Evolutionary conservation across 2,888 invertebrate genomes (phyloP), one percentile per base, ranked within the genome.

Genomic region (Choreutis nemorana): DNA sequence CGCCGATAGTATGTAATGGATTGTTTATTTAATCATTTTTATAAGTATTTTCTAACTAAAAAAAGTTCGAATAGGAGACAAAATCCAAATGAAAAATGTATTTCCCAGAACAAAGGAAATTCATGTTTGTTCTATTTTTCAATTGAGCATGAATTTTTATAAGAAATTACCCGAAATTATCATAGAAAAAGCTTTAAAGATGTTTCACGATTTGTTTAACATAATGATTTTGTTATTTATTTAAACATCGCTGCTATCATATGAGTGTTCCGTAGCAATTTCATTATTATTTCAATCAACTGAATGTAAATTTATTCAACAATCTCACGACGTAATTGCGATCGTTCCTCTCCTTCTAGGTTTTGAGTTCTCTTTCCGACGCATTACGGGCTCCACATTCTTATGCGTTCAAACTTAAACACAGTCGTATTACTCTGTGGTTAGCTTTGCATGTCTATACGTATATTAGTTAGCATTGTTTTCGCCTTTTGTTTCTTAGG

Each of bases 251-350:
- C 63, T 63, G 62, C 65, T 65, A 57, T 55, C 63, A 59, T 59
- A 53, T 60, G 62, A 70, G 68, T 63, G 58, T 68, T 65, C 68
- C 59, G 64, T 61, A 70, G 73, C 75, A 77, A 77, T 75, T 75
- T 78, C 78, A 77, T 78, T 77, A 78, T 77, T 78, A 78, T 78
- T 78, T 78, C 78, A 78, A 77, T 78, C 78, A 77, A 72, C 70
- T 70, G 64, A 75, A 78, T 77, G 78, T 77, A 77, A 77, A 78
- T 78, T 75, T 78, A 78, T 78, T 78, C 78, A 73, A 77, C 75
- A 77, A 75, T 78, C 77, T 77, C 73, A 73, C 68, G 65, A 66
- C 72, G 77, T 78, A 77, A 78, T 78, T 77, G 77, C 73, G 70
- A 59, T 43, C 49, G 39, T 48, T 12, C 21, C 41, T 65, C 66